These are phyloP conservation scores for Montipora sp. DNA, from an alignment of 64 coral and sea anemone genomes.

Conservation along the genomic window DNA sequence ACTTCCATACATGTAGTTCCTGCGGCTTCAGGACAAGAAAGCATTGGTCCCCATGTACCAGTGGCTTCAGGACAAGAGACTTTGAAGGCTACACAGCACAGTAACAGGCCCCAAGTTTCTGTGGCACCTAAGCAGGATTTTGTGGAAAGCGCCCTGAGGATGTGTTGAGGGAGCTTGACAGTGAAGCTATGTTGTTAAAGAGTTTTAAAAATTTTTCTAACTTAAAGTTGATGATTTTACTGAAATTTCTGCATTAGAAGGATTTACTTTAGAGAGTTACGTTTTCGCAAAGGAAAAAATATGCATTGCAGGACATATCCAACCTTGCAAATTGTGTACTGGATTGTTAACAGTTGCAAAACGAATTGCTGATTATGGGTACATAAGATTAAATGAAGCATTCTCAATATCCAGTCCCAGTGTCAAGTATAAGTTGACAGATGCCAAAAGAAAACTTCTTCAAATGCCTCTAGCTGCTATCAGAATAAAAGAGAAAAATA, in stretches of 20 bases:
- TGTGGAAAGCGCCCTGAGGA: slow-evolving; percentile 28
- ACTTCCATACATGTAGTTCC: background rate
- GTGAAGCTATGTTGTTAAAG: slow-evolving; percentile 33
- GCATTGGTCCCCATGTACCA: background rate
- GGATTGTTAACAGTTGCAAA: slow-evolving; percentile 52
- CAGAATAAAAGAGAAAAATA: slow-evolving; percentile 39
- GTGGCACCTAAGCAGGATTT: slow-evolving; percentile 6
- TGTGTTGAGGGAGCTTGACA: background rate
- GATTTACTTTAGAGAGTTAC: slow-evolving; percentile 56
- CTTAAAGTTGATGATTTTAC: slow-evolving; percentile 65
- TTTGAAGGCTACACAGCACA: slow-evolving; percentile 9
- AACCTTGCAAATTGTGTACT: slow-evolving; percentile 46
- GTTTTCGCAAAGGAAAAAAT: slow-evolving; percentile 31
- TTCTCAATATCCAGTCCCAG: slow-evolving; percentile 57
- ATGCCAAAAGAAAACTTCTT: slow-evolving; percentile 75
- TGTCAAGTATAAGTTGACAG: slow-evolving; percentile 45
- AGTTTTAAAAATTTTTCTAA: slow-evolving; percentile 58
- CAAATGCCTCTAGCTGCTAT: slow-evolving; percentile 67
- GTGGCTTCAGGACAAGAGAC: slow-evolving; percentile 12
- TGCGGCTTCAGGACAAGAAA: background rate
- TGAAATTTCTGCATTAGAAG: slow-evolving; percentile 64
- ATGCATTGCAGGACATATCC: slow-evolving; percentile 45
- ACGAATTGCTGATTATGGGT: slow-evolving; percentile 57
- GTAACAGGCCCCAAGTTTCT: slow-evolving; percentile 14
- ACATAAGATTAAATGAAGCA: slow-evolving; percentile 61